phyloP scores from a whole-genome alignment of 2,888 invertebrate species.

The Drosophila nr. perissopoda region DNA sequence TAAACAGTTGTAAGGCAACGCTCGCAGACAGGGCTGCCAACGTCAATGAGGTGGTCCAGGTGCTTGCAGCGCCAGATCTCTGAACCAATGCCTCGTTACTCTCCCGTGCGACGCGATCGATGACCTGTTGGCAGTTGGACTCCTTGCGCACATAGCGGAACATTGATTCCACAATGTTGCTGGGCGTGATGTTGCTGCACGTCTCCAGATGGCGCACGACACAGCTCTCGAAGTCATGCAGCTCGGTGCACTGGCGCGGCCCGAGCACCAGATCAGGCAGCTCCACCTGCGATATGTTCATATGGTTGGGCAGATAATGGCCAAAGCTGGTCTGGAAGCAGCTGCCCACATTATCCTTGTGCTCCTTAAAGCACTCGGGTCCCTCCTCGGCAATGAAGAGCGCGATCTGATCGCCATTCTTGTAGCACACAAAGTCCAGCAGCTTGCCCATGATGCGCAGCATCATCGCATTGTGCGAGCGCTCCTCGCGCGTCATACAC shows the following conservation, averaged over 20 bases:
- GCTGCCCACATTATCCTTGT: constrained; percentile 86
- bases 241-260: constrained; percentile 83
- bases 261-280: constrained; percentile 88
- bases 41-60: not conserved
- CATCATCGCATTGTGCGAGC: constrained; percentile 87
- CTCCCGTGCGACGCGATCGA: constrained; percentile 52
- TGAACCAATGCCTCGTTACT: constrained; percentile 2
- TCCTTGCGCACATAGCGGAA: constrained; percentile 89
- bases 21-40: constrained; percentile 3
- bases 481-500: constrained; percentile 88
- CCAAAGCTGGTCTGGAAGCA: constrained; percentile 88
- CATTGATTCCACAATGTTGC: constrained; percentile 91
- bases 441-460: constrained; percentile 87
- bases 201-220: constrained; percentile 85
- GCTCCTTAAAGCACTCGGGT: constrained; percentile 89
- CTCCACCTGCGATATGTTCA: constrained; percentile 33
- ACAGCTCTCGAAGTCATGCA: constrained; percentile 78
- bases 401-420: constrained; percentile 92
- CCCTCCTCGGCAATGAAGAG: constrained; percentile 92
- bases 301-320: constrained; percentile 85
- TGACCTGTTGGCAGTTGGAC: constrained; percentile 86
- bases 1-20: not conserved
- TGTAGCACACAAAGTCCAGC: constrained; percentile 89
- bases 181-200: constrained; percentile 91
- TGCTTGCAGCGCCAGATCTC: not conserved